Evolutionary conservation across 2,888 invertebrate genomes (phyloP), one percentile per base, ranked within the genome.

Genomic region (Aradus depressus): DNA sequence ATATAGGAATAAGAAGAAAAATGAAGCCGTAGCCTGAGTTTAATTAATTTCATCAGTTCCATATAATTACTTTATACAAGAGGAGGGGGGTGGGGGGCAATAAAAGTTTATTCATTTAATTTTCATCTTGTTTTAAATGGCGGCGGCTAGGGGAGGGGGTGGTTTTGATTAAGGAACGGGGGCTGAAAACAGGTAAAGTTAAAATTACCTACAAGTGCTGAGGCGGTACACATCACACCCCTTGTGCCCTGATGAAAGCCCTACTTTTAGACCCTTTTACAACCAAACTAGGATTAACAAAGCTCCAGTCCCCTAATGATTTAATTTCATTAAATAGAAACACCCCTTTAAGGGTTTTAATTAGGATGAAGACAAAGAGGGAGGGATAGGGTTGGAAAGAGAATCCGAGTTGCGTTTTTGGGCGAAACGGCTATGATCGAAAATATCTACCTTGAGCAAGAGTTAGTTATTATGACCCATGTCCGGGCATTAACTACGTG

Each of bases 51-150:
- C 47, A 47, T 47, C 47, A 47, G 47, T 47, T 47, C 47, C 26
- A 47, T 37, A 47, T 47, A 47, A 47, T 47, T 47, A 47, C 47
- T 47, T 47, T 47, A 47, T 47, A 37, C 47, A 47, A 35, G 35
- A 23, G 47, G 23, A 18, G 28, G 34, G 31, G 35, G 37, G 18
- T 26, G 22, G 45, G 35, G 16, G 25, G 49, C 49, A 49, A 39
- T 47, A 51, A 56, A 56, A 56, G 54, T 57, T 54, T 57, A 57
- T 54, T 57, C 57, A 54, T 57, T 55, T 55, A 47, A 57, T 57
- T 52, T 57, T 57, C 57, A 55, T 53, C 57, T 51, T 45, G 34
- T 51, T 41, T 51, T 47, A 47, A 47, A 47, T 47, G 47, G 47
- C n/a, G 37, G 37, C 47, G 47, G 32, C 35, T 34, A n/a, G n/a